phyloP scores from a whole-genome alignment of 2,888 invertebrate genomes.

The Caenorhabditis sp. region DNA sequence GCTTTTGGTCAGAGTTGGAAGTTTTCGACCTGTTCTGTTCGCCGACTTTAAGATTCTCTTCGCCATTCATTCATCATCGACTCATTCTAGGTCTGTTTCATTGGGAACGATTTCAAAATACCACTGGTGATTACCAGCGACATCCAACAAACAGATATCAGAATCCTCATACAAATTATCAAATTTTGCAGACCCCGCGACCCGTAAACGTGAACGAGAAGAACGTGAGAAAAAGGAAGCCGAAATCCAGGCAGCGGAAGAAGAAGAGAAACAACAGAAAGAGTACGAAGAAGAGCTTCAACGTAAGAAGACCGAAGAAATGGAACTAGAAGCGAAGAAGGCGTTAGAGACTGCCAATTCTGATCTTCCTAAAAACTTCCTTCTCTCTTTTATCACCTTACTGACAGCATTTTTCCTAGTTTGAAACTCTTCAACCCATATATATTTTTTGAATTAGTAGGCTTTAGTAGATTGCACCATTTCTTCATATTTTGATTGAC shows the following conservation, averaged over 20 bases:
- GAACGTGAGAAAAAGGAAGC: slow-evolving; percentile 69
- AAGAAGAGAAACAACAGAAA: slow-evolving; percentile 60
- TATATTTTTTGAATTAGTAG: not conserved
- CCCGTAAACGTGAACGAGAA: slow-evolving; percentile 70
- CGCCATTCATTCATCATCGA: too few relatives aligned
- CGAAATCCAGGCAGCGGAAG: slow-evolving; percentile 62
- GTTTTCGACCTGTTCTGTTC: too few relatives aligned
- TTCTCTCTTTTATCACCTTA: not conserved
- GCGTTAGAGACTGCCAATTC: slow-evolving; percentile 22
- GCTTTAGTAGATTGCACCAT: slow-evolving; percentile 18
- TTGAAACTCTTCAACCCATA: not conserved
- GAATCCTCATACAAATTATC: not conserved
- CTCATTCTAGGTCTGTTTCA: too few relatives aligned
- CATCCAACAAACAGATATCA: too few relatives aligned
- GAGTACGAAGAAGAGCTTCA: slow-evolving; percentile 63
- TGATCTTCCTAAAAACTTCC: not conserved
- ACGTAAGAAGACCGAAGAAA: slow-evolving; percentile 42
- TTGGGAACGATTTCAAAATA: too few relatives aligned
- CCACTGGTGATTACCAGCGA: too few relatives aligned
- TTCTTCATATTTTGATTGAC: not conserved
- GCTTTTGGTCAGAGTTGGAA: too few relatives aligned
- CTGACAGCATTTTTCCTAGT: not conserved
- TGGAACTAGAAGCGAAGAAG: slow-evolving; percentile 52
- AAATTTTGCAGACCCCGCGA: slow-evolving; percentile 66
- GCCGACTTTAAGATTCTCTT: too few relatives aligned